phyloP scores from a whole-genome alignment of 1,140 invertebrate genomes.

The Lamellibrachia luymesi region DNA sequence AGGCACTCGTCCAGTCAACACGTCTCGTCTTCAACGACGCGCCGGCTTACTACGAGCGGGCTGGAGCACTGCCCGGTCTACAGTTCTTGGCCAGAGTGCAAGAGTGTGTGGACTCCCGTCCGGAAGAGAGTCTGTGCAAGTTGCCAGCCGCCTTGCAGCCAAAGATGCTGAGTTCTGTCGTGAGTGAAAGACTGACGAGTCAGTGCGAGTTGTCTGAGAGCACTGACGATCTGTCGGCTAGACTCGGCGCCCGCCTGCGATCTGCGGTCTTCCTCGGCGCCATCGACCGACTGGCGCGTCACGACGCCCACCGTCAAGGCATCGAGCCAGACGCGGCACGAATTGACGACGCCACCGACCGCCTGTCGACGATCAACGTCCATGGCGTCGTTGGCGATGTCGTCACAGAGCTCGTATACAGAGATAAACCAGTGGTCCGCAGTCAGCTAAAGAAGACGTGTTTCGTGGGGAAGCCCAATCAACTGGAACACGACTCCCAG shows the following conservation, averaged over 20 bases:
- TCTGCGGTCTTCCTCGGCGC: slow-evolving; percentile 31
- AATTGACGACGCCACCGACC: neutral
- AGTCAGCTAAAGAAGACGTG: neutral
- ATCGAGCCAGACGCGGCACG: neutral
- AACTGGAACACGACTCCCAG: too few species aligned
- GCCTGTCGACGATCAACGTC: neutral
- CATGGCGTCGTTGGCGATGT: neutral
- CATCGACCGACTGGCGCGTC: slow-evolving; percentile 25
- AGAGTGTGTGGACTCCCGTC: slow-evolving; percentile 19
- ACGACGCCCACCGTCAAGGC: neutral
- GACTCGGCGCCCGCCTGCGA: slow-evolving; percentile 30
- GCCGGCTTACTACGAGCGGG: slow-evolving; percentile 25
- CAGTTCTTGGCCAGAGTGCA: slow-evolving; percentile 29
- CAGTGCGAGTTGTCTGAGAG: slow-evolving; percentile 11
- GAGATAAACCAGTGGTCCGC: neutral
- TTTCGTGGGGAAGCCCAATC: slow-evolving; percentile 26
- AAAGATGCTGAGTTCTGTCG: neutral
- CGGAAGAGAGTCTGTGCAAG: neutral
- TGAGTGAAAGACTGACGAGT: slow-evolving; percentile 7
- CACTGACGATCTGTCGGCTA: slow-evolving; percentile 28
- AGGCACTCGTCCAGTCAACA: slow-evolving; percentile 5
- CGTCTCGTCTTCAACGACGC: slow-evolving; percentile 30
- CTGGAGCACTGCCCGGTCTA: slow-evolving; percentile 18
- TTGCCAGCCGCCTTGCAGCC: neutral
- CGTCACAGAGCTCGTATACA: neutral